A percentile compares a stretch with the other conserved stretches of the same genome.
These are phyloP conservation scores for Clarias pachynema DNA, from an alignment of 2,797 vertebrate species.

Conservation along the genomic window DNA sequence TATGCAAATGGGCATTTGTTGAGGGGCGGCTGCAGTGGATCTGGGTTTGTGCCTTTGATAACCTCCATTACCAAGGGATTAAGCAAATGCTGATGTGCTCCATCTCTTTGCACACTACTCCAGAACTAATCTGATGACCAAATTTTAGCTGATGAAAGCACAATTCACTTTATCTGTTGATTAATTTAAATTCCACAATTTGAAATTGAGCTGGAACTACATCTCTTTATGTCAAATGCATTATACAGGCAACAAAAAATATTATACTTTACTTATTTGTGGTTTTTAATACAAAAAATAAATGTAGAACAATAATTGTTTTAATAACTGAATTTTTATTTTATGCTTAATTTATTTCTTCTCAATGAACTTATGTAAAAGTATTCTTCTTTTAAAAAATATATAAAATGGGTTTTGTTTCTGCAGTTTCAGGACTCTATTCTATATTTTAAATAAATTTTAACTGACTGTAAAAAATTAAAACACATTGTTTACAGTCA, in stretches of 20 bases:
- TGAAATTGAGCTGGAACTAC: background rate
- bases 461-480: conserved; percentile 14
- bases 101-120: conserved; percentile 77
- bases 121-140: conserved; percentile 73
- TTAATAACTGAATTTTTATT: background rate
- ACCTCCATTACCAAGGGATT: conserved; percentile 85
- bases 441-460: conserved; percentile 46
- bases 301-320: background rate
- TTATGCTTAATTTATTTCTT: conserved; percentile 41
- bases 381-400: background rate
- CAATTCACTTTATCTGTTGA: conserved; percentile 17
- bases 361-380: conserved; percentile 46
- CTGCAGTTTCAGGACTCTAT: conserved; percentile 43
- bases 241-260: background rate
- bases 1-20: conserved; percentile 65
- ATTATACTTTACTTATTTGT: background rate
- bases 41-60: conserved; percentile 81
- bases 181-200: conserved; percentile 28
- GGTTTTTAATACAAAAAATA: background rate
- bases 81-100: conserved; percentile 83
- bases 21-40: conserved; percentile 75
- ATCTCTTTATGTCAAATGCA: background rate
- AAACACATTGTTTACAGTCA: conserved; percentile 9
- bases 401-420: conserved; percentile 36
- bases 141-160: conserved; percentile 33